phyloP scores from a whole-genome alignment of 2,888 invertebrate species.

The Epicampocera succincta region DNA sequence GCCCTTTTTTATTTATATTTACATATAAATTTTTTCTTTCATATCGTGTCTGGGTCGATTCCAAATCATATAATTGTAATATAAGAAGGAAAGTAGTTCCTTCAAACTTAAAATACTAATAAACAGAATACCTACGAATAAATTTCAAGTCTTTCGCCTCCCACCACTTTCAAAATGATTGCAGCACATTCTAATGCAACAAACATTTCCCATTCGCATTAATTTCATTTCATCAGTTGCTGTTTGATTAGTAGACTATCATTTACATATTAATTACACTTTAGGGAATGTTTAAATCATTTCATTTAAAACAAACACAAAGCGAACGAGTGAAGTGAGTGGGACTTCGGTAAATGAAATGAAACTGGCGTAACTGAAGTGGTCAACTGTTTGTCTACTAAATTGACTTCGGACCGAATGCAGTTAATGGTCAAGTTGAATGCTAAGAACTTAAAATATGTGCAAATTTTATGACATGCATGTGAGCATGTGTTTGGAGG shows the following conservation, averaged over 20 bases:
- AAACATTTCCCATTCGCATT: slow-evolving; percentile 19
- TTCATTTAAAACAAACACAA: slow-evolving; percentile 49
- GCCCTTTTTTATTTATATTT: too few species aligned
- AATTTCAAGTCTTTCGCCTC: neutral
- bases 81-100: too few species aligned
- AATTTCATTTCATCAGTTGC: slow-evolving; percentile 41
- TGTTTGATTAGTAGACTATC: slow-evolving; percentile 66
- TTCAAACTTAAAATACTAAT: too few species aligned
- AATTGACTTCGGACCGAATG: slow-evolving; percentile 64
- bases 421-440: slow-evolving; percentile 68
- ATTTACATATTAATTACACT: slow-evolving; percentile 71
- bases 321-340: slow-evolving; percentile 5
- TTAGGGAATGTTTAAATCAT: slow-evolving; percentile 65
- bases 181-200: slow-evolving; percentile 19
- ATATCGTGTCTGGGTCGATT: too few species aligned
- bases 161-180: neutral
- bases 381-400: slow-evolving; percentile 70
- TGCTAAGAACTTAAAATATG: slow-evolving; percentile 41
- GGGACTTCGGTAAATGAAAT: slow-evolving; percentile 21
- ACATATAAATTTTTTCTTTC: too few species aligned
- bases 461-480: slow-evolving; percentile 4
- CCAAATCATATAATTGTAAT: too few species aligned
- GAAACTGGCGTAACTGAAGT: slow-evolving; percentile 48
- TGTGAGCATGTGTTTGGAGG: slow-evolving; percentile 25
- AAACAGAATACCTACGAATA: neutral